phyloP scores from a whole-genome alignment of 1,140 invertebrate species.

The Tetragonula clypearis region DNA sequence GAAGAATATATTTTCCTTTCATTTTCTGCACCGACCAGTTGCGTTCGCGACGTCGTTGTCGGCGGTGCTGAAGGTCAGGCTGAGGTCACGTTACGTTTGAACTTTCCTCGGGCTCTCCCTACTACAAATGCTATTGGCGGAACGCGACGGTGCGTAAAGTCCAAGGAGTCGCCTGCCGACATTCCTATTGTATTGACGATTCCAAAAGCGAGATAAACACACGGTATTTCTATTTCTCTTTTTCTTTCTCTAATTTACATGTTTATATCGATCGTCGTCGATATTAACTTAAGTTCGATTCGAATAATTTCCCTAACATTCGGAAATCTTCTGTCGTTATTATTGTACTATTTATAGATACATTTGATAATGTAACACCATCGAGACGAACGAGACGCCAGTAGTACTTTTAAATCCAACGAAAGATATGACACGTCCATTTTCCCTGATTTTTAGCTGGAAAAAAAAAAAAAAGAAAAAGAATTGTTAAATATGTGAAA shows the following conservation, averaged over 20 bases:
- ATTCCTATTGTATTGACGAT: conserved; percentile 13
- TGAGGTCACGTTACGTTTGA: conserved; percentile 29
- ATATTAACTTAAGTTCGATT: background rate
- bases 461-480: no score
- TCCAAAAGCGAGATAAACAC: background rate
- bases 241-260: background rate
- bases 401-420: background rate
- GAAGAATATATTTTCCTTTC: conserved; percentile 14
- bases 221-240: conserved; percentile 13
- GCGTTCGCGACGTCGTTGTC: conserved; percentile 36
- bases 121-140: conserved; percentile 32
- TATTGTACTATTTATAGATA: background rate
- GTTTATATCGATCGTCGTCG: background rate
- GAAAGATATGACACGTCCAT: no score
- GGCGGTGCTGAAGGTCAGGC: background rate
- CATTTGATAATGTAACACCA: background rate
- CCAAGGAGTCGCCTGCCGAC: conserved; percentile 27
- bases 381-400: background rate
- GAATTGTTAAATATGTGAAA: no score
- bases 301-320: background rate
- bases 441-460: no score
- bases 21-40: conserved; percentile 42
- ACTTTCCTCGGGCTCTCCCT: conserved; percentile 50
- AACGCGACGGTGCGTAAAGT: conserved; percentile 48
- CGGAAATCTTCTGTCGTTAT: background rate